Conservation (phyloP, 1,140 invertebrate genomes). For the Drosophila melanica region DNA sequence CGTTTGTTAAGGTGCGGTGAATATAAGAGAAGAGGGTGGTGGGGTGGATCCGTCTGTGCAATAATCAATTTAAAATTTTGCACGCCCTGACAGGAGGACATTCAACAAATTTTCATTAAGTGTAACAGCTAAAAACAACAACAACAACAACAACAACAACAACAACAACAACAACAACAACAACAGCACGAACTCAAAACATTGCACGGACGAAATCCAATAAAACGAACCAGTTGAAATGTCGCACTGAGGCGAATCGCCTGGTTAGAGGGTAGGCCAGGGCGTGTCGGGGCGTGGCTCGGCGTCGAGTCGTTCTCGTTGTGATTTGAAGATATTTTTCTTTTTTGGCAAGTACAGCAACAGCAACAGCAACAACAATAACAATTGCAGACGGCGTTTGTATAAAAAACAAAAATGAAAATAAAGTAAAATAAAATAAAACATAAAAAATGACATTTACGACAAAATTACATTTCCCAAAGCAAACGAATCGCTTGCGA, state of each 20-base stretch:
- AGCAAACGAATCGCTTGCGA: constrained; percentile 28
- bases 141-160: too few relatives aligned
- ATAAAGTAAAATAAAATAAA: constrained; percentile 19
- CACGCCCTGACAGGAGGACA: constrained; percentile 58
- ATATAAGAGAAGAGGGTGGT: neutral
- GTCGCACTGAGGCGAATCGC: constrained; percentile 22
- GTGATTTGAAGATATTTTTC: constrained; percentile 76
- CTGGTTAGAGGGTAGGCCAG: neutral
- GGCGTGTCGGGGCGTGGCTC: constrained; percentile 20
- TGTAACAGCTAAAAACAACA: constrained; percentile 50
- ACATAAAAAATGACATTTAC: constrained; percentile 76
- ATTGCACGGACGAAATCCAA: constrained; percentile 48
- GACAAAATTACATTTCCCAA: constrained; percentile 71
- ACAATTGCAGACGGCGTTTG: constrained; percentile 60
- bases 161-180: too few relatives aligned
- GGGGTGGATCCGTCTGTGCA: constrained; percentile 25
- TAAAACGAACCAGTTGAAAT: constrained; percentile 73
- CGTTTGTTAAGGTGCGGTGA: neutral
- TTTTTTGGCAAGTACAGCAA: constrained; percentile 30
- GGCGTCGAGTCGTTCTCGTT: constrained; percentile 43
- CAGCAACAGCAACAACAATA: constrained; percentile 44
- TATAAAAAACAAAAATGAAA: constrained; percentile 22
- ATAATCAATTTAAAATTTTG: constrained; percentile 78
- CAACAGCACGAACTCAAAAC: constrained; percentile 21
- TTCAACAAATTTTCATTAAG: constrained; percentile 78